These are phyloP conservation scores for Equus quagga DNA, from an alignment of 2,113 vertebrate genomes.

Conservation along the genomic window DNA sequence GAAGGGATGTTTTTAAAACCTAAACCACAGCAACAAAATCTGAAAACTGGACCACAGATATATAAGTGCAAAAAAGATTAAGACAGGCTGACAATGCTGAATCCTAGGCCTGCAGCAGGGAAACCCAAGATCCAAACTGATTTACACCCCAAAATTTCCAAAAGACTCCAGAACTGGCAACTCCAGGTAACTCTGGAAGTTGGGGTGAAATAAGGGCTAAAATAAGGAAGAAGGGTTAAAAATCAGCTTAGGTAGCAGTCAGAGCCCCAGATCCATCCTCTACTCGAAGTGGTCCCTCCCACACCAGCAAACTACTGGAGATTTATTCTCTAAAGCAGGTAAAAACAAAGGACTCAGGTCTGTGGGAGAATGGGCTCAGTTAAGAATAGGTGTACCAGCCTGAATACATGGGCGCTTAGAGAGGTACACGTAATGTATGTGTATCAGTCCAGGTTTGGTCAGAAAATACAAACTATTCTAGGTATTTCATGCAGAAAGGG, in stretches of 20 bases:
- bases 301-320: neutral
- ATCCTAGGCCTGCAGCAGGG: neutral
- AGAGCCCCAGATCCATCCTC: neutral
- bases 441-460: neutral
- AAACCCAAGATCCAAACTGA: neutral
- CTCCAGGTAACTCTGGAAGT: neutral
- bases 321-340: neutral
- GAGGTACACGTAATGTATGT: neutral
- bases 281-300: neutral
- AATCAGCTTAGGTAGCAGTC: neutral
- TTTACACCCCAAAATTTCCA: neutral
- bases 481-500: neutral
- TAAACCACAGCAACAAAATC: neutral
- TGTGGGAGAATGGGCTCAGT: neutral
- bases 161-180: neutral
- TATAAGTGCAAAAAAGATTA: neutral
- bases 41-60: neutral
- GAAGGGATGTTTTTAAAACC: neutral
- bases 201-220: neutral
- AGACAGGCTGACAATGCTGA: neutral
- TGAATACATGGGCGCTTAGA: neutral
- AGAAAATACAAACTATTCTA: neutral
- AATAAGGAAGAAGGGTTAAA: neutral
- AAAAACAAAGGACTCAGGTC: neutral
- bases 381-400: neutral